These are phyloP conservation scores for Allobates femoralis DNA, from an alignment of 2,797 vertebrate species.

Conservation along the genomic window DNA sequence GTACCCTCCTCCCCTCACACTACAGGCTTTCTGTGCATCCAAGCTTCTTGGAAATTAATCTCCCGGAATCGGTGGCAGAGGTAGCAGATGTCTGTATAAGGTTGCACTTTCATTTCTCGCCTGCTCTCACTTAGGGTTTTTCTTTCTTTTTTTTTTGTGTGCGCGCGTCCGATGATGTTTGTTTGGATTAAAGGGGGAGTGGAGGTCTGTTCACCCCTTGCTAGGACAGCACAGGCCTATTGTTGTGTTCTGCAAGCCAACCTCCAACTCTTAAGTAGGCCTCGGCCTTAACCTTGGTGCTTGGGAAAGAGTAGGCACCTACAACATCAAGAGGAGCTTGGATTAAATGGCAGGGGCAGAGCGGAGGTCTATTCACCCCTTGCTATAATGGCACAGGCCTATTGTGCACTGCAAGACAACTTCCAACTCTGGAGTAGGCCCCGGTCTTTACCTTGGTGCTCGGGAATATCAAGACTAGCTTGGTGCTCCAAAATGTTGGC, in stretches of 20 bases:
- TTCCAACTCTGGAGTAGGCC: too few species aligned
- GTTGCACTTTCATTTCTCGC: slow-evolving; percentile 57
- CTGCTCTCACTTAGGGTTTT: slow-evolving; percentile 27
- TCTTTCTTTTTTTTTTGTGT: background rate
- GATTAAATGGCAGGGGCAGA: background rate
- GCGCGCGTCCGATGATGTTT: slow-evolving; percentile 29
- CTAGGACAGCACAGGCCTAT: slow-evolving; percentile 21
- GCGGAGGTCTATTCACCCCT: background rate
- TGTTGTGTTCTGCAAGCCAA: background rate
- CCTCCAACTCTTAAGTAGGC: slow-evolving; percentile 5
- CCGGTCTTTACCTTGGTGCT: too few species aligned
- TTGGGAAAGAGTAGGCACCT: too few species aligned
- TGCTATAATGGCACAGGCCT: slow-evolving; percentile 14
- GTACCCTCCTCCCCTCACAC: background rate
- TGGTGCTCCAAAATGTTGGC: background rate
- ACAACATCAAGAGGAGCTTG: too few species aligned
- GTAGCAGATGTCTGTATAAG: slow-evolving; percentile 53
- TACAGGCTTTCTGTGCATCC: slow-evolving; percentile 38
- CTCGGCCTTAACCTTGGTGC: background rate
- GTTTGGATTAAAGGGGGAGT: slow-evolving; percentile 14
- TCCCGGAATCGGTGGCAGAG: slow-evolving; percentile 43
- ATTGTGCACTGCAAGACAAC: background rate
- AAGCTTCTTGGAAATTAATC: slow-evolving; percentile 63
- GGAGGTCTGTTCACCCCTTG: background rate
- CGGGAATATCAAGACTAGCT: too few species aligned